Conservation (phyloP, 1,140 invertebrate species). For the Himalopsyche phryganea region DNA sequence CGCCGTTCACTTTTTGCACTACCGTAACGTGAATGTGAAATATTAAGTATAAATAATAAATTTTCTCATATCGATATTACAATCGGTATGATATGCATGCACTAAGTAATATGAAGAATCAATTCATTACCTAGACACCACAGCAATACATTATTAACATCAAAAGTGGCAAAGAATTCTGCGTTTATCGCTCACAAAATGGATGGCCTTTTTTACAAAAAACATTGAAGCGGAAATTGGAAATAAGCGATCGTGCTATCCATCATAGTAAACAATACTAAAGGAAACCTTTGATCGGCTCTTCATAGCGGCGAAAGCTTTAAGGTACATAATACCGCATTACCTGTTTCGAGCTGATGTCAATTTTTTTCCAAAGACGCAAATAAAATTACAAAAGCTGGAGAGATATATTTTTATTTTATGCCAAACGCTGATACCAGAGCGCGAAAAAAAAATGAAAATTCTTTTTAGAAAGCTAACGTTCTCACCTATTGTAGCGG, state of each 20-base stretch:
- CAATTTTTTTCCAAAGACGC: constrained; percentile 4
- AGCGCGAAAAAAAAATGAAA: not conserved
- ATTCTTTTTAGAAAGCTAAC: not conserved
- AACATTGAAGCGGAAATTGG: constrained; percentile 4
- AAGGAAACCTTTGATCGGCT: constrained; percentile 6
- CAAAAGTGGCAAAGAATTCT: too few relatives aligned
- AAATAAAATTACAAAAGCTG: constrained; percentile 7
- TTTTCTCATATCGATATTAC: too few relatives aligned
- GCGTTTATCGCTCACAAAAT: too few relatives aligned
- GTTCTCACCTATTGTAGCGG: too few relatives aligned
- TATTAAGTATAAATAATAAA: too few relatives aligned
- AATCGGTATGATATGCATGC: too few relatives aligned
- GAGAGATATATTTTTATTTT: constrained; percentile 10
- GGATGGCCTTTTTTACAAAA: not conserved
- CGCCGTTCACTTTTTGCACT: too few relatives aligned
- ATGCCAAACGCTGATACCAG: not conserved
- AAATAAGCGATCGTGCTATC: not conserved
- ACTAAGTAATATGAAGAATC: too few relatives aligned
- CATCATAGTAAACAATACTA: not conserved
- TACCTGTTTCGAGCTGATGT: constrained; percentile 9
- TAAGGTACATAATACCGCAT: constrained; percentile 7
- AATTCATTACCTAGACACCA: too few relatives aligned
- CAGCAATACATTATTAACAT: too few relatives aligned
- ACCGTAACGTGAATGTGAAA: too few relatives aligned
- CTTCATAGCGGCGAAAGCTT: not conserved